Conservation (phyloP, 2,797 vertebrate species). For the Natrix natrix region DNA sequence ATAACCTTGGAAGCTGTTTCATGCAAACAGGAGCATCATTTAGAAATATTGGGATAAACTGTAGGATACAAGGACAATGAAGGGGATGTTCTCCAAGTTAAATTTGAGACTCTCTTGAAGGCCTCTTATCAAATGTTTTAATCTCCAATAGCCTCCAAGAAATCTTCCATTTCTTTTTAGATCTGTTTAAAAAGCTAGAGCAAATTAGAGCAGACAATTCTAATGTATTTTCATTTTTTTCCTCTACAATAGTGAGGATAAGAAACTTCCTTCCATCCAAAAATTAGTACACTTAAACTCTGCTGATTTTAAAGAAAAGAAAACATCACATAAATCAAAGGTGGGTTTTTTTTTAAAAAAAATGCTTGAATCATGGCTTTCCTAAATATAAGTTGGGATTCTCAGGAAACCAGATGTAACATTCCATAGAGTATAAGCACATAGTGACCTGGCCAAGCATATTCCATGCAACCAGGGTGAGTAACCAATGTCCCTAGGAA, state of each 20-base stretch:
- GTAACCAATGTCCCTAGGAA: background rate
- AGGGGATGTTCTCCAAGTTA: slow-evolving; percentile 34
- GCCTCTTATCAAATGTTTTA: slow-evolving; percentile 14
- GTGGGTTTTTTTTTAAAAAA: background rate
- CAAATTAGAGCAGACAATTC: background rate
- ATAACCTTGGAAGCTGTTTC: slow-evolving; percentile 34
- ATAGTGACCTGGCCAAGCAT: background rate
- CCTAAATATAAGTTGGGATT: background rate
- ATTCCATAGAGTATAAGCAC: background rate
- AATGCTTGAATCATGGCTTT: background rate
- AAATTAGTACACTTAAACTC: background rate
- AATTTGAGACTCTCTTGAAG: slow-evolving; percentile 38
- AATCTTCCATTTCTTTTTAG: slow-evolving; percentile 14
- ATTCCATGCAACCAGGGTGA: background rate
- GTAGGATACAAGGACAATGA: background rate
- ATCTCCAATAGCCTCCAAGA: background rate
- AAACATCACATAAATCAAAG: background rate
- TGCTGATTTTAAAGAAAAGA: background rate
- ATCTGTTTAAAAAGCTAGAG: background rate
- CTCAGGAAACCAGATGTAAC: background rate
- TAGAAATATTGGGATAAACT: background rate
- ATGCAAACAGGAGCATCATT: slow-evolving; percentile 21
- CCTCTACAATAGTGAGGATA: background rate
- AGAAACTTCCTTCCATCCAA: background rate
- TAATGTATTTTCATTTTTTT: background rate